Base-by-base conservation (phyloP, 2,113 vertebrate species). In the Carassius auratus region DNA sequence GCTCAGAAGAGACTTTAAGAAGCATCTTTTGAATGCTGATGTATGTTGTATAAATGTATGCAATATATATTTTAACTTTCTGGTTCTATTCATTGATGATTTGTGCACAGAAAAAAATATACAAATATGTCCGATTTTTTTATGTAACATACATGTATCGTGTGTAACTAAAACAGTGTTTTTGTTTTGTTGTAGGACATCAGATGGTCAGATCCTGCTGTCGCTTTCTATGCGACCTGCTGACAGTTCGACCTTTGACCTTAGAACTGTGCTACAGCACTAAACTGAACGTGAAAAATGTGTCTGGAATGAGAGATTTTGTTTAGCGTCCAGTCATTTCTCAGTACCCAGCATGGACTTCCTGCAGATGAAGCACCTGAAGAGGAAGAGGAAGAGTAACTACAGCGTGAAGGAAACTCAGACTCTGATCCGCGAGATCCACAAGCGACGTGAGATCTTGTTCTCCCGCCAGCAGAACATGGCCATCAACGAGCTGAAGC, bases 391-490 rank as follows among this genome's bases (percentile, higher is more conserved):
- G 84, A 99, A 98, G 96, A 98, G 96, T 88, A 98, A 98, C 94
- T 99, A 97, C 93, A 99, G 96, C 1, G 96, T 99, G 86, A 96
- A 97, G 91, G 97, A 99, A 94, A 99, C 97, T 79, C 97, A 99
- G 89, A 97, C 95, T 45, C 96, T 98, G 71, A 95, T 99, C 93
- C 96, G 96, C 73, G 97, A 99, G 92, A 98, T 98, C 85, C 96
- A 97, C 75, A 97, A 97, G 90, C 94, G 96, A 84, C 96, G 95
- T 86, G 96, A 97, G 66, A 95, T 98, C 15, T 94, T 98, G 89
- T 99, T 98, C 89, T 98, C 97, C 8, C 96, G 97, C 86, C 97
- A 99, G 86, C 96, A 98, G 92, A 98, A 99, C 88, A 97, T 97
- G n/a, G 97, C 97, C 66, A 97, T 98, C 89, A 98, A 98, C 50